A percentile compares a stretch with the other conserved stretches of the same genome.
phyloP scores from a whole-genome alignment of 2,888 invertebrate species.

The Piscicola geometra region DNA sequence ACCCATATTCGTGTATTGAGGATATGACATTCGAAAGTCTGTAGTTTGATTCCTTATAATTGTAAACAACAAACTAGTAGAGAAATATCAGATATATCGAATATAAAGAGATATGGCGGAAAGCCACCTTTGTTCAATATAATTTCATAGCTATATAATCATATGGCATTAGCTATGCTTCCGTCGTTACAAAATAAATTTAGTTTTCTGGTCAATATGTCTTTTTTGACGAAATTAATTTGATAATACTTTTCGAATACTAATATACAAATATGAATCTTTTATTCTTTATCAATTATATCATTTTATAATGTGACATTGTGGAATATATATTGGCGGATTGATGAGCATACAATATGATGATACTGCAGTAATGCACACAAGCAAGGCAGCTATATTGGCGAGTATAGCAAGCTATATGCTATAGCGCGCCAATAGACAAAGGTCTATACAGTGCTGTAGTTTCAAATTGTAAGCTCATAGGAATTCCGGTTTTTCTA shows the following conservation, averaged over 20 bases:
- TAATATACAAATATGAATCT: background rate
- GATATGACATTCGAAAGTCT: slow-evolving; percentile 35
- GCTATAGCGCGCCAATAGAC: slow-evolving; percentile 3
- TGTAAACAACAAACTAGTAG: slow-evolving; percentile 28
- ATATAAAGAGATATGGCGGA: slow-evolving; percentile 5
- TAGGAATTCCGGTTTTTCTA: too few species aligned
- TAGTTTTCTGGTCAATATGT: background rate
- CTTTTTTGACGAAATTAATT: background rate
- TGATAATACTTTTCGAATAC: background rate
- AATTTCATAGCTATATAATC: slow-evolving; percentile 17
- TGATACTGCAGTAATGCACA: background rate
- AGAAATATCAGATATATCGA: slow-evolving; percentile 24
- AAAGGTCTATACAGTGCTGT: background rate
- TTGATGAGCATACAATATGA: background rate
- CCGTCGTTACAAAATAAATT: background rate
- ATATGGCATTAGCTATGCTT: background rate
- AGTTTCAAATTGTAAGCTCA: too few species aligned
- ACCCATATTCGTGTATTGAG: slow-evolving; percentile 37
- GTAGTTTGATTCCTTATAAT: slow-evolving; percentile 32
- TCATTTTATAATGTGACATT: background rate
- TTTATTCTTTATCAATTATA: background rate
- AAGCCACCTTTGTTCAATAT: background rate
- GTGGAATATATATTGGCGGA: background rate
- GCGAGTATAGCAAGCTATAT: background rate
- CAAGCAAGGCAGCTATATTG: background rate